Evolutionary conservation across 23 tunicate genomes (phyloP), one percentile per base, ranked within the genome.

Genomic region (Aplidium turbinatum): DNA sequence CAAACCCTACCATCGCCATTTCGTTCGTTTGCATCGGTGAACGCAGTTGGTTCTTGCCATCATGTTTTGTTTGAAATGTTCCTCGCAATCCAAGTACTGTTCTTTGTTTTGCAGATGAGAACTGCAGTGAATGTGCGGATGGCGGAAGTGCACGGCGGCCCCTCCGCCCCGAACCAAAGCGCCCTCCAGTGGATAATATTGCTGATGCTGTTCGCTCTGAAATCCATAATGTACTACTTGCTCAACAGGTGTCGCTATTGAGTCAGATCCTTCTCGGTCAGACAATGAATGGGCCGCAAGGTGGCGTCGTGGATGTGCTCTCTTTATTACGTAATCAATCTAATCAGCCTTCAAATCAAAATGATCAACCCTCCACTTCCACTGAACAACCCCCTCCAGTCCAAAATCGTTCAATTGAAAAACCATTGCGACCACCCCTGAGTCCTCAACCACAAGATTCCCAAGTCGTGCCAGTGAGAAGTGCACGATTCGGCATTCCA

Each of bases 161-260:
- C 31, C 38, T 5, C 45, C 18, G 32, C 5, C 31, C 79, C 29
- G 64, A 50, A 53, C 48, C 26, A 2, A 21, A 51, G 1, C 21
- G 53, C 31, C 2, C 20, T 3, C 35, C 19, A 4, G 81, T 38
- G 2, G 66, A 69, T 33, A 70, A 48, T 28, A 34, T 91, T 16
- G 72, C 84, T 16, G 52, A 47, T 6, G 82, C 69, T n/a, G 90
- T 91, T 16, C 73, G 87, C 6, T 30, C 52, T 46, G 97, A 91
- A 68, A 91, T 91, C 40, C 78, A 91, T 22, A 91, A 85, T 35
- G 97, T 84, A 18, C 72, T 91, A 22, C 85, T 91, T 35, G 97
- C 84, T 22, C 97, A 91, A 78, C 97, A 91, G 79, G 97, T 91
- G 77, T 72, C 87, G 27, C 66, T 88, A 35, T 57, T 91, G 38